Conservation (phyloP, 53 echinoderm and acorn worm genomes). For the Glandiceps talaboti region DNA sequence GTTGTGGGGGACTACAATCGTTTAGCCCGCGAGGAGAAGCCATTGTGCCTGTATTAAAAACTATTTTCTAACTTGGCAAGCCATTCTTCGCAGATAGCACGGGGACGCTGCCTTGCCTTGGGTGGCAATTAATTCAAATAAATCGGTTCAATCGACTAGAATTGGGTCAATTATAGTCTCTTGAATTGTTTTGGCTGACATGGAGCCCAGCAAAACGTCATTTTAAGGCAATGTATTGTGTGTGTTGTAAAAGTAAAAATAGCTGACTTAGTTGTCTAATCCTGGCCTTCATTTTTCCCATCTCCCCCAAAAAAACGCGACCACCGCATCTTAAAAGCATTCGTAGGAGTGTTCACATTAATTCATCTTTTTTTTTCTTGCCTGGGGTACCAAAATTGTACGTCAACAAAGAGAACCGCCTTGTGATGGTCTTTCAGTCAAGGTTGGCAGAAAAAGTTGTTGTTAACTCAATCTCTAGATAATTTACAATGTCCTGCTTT, state of each 20-base stretch:
- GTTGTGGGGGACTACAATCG: neutral
- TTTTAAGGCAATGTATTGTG: neutral
- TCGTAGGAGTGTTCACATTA: too few species aligned
- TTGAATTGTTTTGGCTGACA: neutral
- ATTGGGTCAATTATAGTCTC: neutral
- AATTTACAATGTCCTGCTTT: too few species aligned
- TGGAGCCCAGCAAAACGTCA: neutral
- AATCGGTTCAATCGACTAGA: neutral
- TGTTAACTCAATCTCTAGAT: too few species aligned
- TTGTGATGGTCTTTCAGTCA: too few species aligned
- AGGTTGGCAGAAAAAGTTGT: too few species aligned
- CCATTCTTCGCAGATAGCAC: neutral
- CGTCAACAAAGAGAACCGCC: too few species aligned
- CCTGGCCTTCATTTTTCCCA: neutral
- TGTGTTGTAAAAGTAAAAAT: neutral
- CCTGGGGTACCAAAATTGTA: too few species aligned
- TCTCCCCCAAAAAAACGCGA: neutral
- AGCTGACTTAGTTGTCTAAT: too few species aligned
- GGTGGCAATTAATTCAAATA: neutral
- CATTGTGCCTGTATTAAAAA: neutral
- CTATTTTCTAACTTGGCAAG: neutral
- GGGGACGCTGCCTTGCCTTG: neutral
- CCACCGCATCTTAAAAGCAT: too few species aligned
- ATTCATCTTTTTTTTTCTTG: too few species aligned
- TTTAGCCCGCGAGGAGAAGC: neutral